Evolutionary conservation across 2,797 vertebrate genomes (phyloP).

Genomic region (Nyctibius grandis): DNA sequence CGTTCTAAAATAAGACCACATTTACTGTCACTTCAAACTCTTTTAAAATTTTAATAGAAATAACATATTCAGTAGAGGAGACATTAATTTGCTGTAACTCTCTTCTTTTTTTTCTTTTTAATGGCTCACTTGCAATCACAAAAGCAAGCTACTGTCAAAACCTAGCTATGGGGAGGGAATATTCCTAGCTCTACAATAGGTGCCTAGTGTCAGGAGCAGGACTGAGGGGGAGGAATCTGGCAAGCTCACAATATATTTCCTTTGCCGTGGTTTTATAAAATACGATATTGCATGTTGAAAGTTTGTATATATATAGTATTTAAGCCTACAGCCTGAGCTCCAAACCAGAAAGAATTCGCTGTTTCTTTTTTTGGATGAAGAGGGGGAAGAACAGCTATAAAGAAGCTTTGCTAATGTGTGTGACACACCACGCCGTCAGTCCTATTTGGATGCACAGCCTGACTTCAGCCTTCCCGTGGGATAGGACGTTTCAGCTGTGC

Average conservation of each 20-base stretch:
- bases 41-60: slow-evolving; percentile 62
- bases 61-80: slow-evolving; percentile 44
- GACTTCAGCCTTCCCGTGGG: background rate
- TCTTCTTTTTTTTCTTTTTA: background rate
- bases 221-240: slow-evolving; percentile 17
- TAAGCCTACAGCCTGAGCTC: background rate
- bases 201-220: background rate
- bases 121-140: background rate
- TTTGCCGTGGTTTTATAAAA: slow-evolving; percentile 9
- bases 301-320: background rate
- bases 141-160: slow-evolving; percentile 24
- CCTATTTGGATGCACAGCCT: background rate
- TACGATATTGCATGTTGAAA: background rate
- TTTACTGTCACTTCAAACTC: slow-evolving; percentile 49
- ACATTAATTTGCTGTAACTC: slow-evolving; percentile 39
- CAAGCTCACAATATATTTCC: background rate
- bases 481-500: background rate
- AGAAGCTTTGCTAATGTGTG: background rate
- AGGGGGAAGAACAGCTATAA: background rate
- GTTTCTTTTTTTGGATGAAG: background rate
- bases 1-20: slow-evolving; percentile 52
- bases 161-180: background rate
- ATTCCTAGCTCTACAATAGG: background rate
- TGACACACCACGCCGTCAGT: background rate
- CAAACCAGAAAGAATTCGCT: background rate